A percentile compares a stretch with the other conserved stretches of the same genome.
These are phyloP conservation scores for Merluccius polli DNA, from an alignment of 2,797 vertebrate genomes.

Conservation along the genomic window DNA sequence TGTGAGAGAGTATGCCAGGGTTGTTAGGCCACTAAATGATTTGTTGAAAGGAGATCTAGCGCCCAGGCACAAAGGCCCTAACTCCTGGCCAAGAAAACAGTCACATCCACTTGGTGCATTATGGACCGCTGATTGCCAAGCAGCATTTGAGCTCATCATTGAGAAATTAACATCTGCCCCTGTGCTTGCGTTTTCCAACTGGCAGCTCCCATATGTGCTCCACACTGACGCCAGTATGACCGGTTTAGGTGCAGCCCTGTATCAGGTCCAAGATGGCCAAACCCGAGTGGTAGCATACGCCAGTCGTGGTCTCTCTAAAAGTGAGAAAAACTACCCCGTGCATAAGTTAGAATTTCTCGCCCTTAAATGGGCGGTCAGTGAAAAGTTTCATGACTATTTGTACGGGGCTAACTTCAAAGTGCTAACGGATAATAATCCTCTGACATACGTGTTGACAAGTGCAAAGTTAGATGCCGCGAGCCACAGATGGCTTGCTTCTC, in stretches of 20 bases:
- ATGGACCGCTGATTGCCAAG: background rate
- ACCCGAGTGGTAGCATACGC: background rate
- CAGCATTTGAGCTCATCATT: background rate
- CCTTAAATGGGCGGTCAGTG: background rate
- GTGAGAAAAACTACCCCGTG: background rate
- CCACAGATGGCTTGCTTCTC: background rate
- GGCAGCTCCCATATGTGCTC: background rate
- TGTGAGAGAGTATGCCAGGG: background rate
- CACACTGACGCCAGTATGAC: background rate
- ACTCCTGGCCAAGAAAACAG: background rate
- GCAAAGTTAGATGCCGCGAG: background rate
- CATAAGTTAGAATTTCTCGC: background rate
- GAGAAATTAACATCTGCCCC: background rate
- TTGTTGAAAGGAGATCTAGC: background rate
- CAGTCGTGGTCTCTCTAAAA: background rate
- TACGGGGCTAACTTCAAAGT: background rate
- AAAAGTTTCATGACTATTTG: background rate
- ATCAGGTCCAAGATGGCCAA: slow-evolving; percentile 3
- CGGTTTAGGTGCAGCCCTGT: background rate
- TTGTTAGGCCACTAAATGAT: background rate
- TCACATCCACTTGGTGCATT: background rate
- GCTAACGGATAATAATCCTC: background rate
- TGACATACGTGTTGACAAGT: background rate
- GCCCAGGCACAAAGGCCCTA: background rate
- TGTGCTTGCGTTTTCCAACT: background rate